These are phyloP conservation scores for Drosophila neutralis DNA, from an alignment of 2,888 invertebrate genomes.

Conservation along the genomic window DNA sequence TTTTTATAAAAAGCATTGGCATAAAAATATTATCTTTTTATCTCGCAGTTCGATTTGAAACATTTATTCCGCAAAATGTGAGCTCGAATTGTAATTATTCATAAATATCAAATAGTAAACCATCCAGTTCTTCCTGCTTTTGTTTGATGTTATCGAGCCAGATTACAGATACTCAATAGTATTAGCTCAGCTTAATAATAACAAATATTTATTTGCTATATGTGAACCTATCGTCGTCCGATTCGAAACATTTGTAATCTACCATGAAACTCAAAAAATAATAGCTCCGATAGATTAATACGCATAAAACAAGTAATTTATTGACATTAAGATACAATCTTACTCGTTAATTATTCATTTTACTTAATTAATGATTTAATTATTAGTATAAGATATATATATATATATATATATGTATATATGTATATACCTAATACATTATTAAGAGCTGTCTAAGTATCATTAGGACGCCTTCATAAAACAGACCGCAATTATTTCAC, in stretches of 20 bases:
- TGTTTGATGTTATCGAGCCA: background rate
- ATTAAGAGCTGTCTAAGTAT: background rate
- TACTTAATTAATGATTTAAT: background rate
- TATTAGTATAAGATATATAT: background rate
- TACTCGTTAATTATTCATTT: background rate
- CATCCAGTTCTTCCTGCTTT: background rate
- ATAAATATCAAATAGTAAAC: background rate
- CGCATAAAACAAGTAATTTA: background rate
- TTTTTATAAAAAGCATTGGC: background rate
- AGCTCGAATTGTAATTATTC: background rate
- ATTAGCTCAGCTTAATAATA: background rate
- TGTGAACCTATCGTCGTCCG: background rate
- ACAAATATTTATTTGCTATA: background rate
- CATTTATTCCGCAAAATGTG: too few species aligned
- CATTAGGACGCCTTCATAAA: conserved; percentile 3
- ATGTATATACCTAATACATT: background rate
- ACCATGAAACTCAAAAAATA: background rate
- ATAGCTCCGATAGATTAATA: background rate
- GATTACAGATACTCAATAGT: background rate
- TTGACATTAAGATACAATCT: background rate
- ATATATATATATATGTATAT: background rate
- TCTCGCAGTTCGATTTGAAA: background rate
- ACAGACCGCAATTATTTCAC: conserved; percentile 32
- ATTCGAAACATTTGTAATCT: background rate
- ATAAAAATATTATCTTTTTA: background rate